Evolutionary conservation across 2,888 invertebrate genomes (phyloP).

Genomic region (Lymantria monacha): DNA sequence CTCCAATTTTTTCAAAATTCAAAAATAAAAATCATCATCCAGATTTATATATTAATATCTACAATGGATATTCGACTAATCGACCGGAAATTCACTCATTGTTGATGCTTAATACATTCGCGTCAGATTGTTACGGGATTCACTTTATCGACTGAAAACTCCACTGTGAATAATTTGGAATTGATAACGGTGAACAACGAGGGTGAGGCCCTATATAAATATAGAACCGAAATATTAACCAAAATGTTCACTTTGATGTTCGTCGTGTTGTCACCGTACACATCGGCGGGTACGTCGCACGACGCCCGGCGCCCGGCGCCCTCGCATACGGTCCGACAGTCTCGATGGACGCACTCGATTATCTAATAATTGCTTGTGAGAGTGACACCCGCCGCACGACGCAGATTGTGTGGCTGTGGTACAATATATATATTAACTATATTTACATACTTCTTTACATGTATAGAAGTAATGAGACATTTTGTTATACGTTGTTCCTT

Average conservation of each 20-base stretch:
- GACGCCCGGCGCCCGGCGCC: not conserved
- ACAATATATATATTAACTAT: too few relatives aligned
- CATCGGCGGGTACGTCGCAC: slow-evolving; percentile 1
- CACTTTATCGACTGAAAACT: not conserved
- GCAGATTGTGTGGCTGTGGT: too few relatives aligned
- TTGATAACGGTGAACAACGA: not conserved
- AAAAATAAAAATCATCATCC: too few relatives aligned
- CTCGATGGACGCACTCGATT: slow-evolving; percentile 40
- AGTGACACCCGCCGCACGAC: slow-evolving; percentile 22
- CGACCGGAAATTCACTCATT: too few relatives aligned
- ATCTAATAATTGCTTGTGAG: slow-evolving; percentile 43
- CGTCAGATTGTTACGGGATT: too few relatives aligned
- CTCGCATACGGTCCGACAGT: slow-evolving; percentile 10
- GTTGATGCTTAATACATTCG: too few relatives aligned
- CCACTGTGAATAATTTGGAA: not conserved
- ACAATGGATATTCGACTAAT: too few relatives aligned
- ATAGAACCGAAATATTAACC: not conserved
- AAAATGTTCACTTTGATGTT: slow-evolving; percentile 1
- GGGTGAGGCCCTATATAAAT: not conserved
- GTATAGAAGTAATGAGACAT: too few relatives aligned
- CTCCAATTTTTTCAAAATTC: too few relatives aligned
- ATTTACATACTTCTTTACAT: too few relatives aligned
- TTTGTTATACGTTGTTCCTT: too few relatives aligned
- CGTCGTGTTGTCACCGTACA: slow-evolving; percentile 5
- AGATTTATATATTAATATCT: too few relatives aligned